A percentile compares a stretch with the other conserved stretches of the same genome.
These are phyloP conservation scores for Atherinosoma microstoma DNA, from an alignment of 2,797 vertebrate species.

Conservation along the genomic window DNA sequence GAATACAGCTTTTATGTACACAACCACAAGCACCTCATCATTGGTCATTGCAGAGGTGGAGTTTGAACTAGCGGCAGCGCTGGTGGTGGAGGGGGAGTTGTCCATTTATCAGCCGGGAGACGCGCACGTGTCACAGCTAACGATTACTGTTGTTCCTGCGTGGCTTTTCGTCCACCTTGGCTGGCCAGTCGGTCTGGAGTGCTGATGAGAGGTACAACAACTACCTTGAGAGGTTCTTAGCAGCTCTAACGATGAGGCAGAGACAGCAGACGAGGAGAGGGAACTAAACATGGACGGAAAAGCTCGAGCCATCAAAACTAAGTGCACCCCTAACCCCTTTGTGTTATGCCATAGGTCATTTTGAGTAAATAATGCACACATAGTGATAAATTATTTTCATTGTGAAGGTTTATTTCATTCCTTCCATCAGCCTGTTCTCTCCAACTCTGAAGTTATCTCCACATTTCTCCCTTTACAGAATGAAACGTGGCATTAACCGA, in stretches of 20 bases:
- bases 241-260: conserved; percentile 43
- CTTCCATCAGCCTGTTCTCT: not conserved
- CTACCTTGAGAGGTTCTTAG: conserved; percentile 62
- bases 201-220: conserved; percentile 56
- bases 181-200: conserved; percentile 24
- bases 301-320: conserved; percentile 49
- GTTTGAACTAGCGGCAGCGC: not conserved
- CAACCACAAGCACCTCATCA: conserved; percentile 61
- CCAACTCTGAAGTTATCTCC: not conserved
- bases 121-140: conserved; percentile 72
- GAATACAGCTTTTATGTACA: conserved; percentile 61
- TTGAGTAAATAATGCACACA: conserved; percentile 19
- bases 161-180: conserved; percentile 49
- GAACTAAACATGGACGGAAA: conserved; percentile 28
- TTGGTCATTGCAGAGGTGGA: conserved; percentile 58
- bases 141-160: conserved; percentile 74
- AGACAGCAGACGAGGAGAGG: conserved; percentile 33
- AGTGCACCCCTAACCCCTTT: conserved; percentile 41
- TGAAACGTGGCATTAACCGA: conserved; percentile 43
- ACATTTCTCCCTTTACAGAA: conserved; percentile 9
- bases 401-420: conserved; percentile 14
- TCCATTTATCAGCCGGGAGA: conserved; percentile 75
- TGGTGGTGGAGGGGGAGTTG: not conserved
- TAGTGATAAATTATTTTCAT: conserved; percentile 16
- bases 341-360: conserved; percentile 1